A percentile compares a stretch with the other conserved stretches of the same genome.
phyloP scores from a whole-genome alignment of 1,140 invertebrate species.

The Scaptomyza pallida region DNA sequence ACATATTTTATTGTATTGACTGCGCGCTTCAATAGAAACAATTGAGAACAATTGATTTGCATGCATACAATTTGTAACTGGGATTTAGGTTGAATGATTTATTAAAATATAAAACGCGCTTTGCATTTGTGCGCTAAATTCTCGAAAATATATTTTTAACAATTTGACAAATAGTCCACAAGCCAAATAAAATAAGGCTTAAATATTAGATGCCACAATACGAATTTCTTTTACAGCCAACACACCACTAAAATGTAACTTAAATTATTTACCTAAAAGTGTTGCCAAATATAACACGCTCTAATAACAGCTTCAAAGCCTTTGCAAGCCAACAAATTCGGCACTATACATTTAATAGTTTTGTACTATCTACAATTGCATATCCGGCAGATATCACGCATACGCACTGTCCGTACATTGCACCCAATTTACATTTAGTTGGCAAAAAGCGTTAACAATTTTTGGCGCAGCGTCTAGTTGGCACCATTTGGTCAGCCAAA shows the following conservation, averaged over 20 bases:
- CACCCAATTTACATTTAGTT: conserved; percentile 66
- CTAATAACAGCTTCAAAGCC: background rate
- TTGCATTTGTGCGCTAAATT: conserved; percentile 23
- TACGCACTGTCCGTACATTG: conserved; percentile 56
- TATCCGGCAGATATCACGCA: conserved; percentile 55
- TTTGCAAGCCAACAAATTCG: background rate
- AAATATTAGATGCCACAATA: no score
- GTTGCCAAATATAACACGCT: conserved; percentile 7
- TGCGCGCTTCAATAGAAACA: conserved; percentile 60
- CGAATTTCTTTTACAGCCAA: no score
- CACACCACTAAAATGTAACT: no score
- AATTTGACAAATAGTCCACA: conserved; percentile 28
- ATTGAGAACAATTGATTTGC: conserved; percentile 78
- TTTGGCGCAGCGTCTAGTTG: conserved; percentile 70
- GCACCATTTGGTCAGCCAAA: conserved; percentile 74
- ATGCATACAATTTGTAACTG: conserved; percentile 76
- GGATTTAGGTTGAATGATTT: conserved; percentile 77
- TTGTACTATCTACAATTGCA: conserved; percentile 4
- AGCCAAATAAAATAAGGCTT: background rate
- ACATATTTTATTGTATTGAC: conserved; percentile 60
- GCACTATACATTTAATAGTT: conserved; percentile 1
- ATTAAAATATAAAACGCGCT: conserved; percentile 39
- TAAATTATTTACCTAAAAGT: background rate
- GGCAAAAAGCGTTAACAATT: conserved; percentile 71
- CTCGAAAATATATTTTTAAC: conserved; percentile 10